phyloP scores from a whole-genome alignment of 2,888 invertebrate species.

The Brachyopa scutellaris region DNA sequence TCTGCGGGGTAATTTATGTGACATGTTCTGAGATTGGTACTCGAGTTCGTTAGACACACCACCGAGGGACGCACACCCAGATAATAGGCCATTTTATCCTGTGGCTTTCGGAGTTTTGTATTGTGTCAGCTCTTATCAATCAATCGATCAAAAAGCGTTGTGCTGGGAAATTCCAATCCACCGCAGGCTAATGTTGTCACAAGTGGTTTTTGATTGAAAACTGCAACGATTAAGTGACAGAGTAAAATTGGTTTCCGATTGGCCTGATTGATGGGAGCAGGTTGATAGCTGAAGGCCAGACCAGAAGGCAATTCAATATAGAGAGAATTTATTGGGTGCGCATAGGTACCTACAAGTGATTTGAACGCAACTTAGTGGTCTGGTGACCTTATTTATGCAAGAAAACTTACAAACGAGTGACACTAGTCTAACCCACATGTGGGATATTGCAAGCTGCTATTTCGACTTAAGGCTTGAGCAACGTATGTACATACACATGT shows the following conservation, averaged over 20 bases:
- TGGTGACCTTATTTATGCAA: conserved; percentile 56
- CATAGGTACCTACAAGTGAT: too few species aligned
- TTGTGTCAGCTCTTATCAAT: conserved; percentile 70
- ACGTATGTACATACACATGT: too few species aligned
- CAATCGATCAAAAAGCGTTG: conserved; percentile 64
- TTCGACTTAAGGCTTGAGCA: too few species aligned
- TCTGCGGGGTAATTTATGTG: conserved; percentile 66
- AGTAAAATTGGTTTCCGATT: conserved; percentile 67
- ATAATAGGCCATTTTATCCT: conserved; percentile 28
- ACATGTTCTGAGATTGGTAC: conserved; percentile 62
- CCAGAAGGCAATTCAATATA: conserved; percentile 23
- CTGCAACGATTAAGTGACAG: conserved; percentile 62
- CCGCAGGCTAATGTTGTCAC: conserved; percentile 55
- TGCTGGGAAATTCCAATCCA: conserved; percentile 46
- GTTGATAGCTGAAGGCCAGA: conserved; percentile 21
- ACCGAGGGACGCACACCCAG: conserved; percentile 20
- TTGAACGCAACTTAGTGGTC: conserved; percentile 34
- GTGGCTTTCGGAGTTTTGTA: conserved; percentile 58
- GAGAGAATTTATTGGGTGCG: conserved; percentile 13
- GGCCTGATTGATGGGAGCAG: conserved; percentile 62
- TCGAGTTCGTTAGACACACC: conserved; percentile 64
- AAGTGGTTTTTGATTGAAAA: conserved; percentile 56
- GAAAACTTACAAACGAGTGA: too few species aligned
- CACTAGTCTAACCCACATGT: too few species aligned
- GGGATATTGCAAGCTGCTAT: too few species aligned